phyloP scores from a whole-genome alignment of 1,140 invertebrate genomes.

The Antheraea mylitta region DNA sequence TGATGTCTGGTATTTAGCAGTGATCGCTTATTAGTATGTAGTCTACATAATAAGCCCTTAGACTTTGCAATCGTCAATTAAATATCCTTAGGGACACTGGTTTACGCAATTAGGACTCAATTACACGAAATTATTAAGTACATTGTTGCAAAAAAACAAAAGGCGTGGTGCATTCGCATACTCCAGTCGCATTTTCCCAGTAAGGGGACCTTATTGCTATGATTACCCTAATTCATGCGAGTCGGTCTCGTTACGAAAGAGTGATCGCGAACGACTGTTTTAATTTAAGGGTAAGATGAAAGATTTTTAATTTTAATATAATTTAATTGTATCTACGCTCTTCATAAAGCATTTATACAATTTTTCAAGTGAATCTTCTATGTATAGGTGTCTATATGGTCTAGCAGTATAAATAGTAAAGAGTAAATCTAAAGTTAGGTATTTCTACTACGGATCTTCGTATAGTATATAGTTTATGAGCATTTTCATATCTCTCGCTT shows the following conservation, averaged over 20 bases:
- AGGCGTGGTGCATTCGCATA: neutral
- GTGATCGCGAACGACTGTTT: neutral
- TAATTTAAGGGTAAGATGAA: neutral
- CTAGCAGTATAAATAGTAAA: too few relatives aligned
- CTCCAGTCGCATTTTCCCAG: too few relatives aligned
- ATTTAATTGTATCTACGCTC: too few relatives aligned
- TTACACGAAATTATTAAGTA: constrained; percentile 1
- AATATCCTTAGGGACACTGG: neutral
- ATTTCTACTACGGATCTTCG: too few relatives aligned
- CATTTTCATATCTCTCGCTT: too few relatives aligned
- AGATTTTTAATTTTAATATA: neutral
- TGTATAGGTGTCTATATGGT: too few relatives aligned
- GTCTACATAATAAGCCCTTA: neutral
- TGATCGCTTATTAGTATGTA: neutral
- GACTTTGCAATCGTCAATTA: constrained; percentile 1
- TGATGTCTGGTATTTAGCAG: neutral
- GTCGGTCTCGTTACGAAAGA: neutral
- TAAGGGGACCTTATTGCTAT: neutral
- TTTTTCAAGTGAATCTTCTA: too few relatives aligned
- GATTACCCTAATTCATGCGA: constrained; percentile 8
- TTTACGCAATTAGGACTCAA: constrained; percentile 5
- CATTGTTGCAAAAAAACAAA: constrained; percentile 13
- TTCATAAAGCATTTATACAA: too few relatives aligned
- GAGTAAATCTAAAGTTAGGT: too few relatives aligned
- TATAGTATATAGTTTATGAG: too few relatives aligned